Conservation (phyloP, 2,888 invertebrate genomes). For the Sphaerophoria taeniata region DNA sequence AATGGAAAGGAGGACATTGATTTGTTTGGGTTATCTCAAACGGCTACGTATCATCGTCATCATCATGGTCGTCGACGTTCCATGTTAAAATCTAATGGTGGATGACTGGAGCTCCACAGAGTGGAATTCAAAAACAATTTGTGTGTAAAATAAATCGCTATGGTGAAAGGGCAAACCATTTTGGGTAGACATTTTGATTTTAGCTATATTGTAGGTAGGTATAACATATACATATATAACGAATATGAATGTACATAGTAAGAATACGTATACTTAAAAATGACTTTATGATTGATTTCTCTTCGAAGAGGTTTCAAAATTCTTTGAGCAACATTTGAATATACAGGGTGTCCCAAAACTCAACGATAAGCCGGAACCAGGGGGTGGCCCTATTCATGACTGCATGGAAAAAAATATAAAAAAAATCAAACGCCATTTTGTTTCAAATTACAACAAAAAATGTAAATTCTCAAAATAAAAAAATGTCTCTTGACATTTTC, state of each 20-base stretch:
- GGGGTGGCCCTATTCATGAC: too few relatives aligned
- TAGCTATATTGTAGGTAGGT: neutral
- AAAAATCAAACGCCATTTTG: too few relatives aligned
- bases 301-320: neutral
- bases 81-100: conserved; percentile 15
- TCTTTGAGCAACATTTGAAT: too few relatives aligned
- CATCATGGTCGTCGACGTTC: neutral
- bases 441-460: too few relatives aligned
- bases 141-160: conserved; percentile 21
- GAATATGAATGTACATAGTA: neutral
- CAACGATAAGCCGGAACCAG: too few relatives aligned
- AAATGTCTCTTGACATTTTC: too few relatives aligned
- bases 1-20: conserved; percentile 64
- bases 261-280: neutral
- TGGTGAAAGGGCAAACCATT: conserved; percentile 37
- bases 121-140: conserved; percentile 22
- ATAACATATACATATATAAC: neutral
- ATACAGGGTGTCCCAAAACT: too few relatives aligned
- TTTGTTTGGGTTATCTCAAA: conserved; percentile 68
- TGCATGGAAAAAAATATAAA: too few relatives aligned
- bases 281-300: conserved; percentile 11
- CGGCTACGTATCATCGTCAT: conserved; percentile 3
- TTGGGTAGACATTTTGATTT: conserved; percentile 44
- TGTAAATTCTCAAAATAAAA: too few relatives aligned
- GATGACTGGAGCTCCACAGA: conserved; percentile 13